Evolutionary conservation across 2,888 invertebrate species (phyloP).

Genomic region (Drosophila putrida): DNA sequence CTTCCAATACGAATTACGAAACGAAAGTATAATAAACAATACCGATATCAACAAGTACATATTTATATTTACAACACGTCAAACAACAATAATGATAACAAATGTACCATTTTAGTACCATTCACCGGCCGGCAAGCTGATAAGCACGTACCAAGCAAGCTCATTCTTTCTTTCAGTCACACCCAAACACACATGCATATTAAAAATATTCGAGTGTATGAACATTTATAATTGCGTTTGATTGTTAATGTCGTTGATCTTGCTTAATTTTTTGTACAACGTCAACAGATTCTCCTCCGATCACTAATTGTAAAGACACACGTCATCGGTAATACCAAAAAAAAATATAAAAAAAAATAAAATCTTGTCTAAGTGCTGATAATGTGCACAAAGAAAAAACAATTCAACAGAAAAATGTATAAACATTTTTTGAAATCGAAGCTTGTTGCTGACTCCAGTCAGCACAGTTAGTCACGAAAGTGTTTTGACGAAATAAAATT

Average conservation of each 20-base stretch:
- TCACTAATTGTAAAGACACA: constrained; percentile 56
- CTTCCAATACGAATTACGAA: constrained; percentile 22
- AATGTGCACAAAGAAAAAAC: constrained; percentile 1
- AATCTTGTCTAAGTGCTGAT: constrained; percentile 18
- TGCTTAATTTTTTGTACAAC: constrained; percentile 24
- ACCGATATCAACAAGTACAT: constrained; percentile 30
- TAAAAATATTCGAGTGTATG: constrained; percentile 23
- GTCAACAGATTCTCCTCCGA: constrained; percentile 11
- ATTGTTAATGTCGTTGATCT: constrained; percentile 54
- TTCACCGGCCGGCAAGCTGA: constrained; percentile 75
- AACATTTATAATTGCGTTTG: constrained; percentile 49
- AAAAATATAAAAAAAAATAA: constrained; percentile 5
- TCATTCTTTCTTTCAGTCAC: constrained; percentile 5
- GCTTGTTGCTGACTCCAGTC: not conserved
- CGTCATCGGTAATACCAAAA: constrained; percentile 62
- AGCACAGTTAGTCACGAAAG: too few relatives aligned
- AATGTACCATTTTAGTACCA: constrained; percentile 37
- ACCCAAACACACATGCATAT: not conserved
- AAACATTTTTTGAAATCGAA: constrained; percentile 1
- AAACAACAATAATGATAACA: constrained; percentile 44
- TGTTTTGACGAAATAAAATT: too few relatives aligned
- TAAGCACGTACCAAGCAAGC: constrained; percentile 54
- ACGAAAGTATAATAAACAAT: constrained; percentile 36
- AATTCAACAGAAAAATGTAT: not conserved
- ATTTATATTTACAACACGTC: constrained; percentile 52